Conservation (phyloP, 2,888 invertebrate species). For the Hemistola chrysoprasaria region DNA sequence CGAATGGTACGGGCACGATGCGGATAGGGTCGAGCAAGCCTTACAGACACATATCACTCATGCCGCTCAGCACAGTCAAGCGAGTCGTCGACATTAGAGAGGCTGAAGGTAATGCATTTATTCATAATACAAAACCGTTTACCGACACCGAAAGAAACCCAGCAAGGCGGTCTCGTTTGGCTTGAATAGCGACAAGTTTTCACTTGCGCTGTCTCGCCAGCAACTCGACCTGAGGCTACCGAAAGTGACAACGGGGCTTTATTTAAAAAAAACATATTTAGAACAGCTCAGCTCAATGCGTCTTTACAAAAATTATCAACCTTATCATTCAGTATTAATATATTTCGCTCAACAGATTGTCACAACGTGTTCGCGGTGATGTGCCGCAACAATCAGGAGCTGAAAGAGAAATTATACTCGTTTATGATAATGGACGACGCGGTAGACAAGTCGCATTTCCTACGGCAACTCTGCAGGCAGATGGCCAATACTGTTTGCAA, state of each 20-base stretch:
- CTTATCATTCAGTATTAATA: neutral
- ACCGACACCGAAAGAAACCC: too few relatives aligned
- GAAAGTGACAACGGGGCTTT: too few relatives aligned
- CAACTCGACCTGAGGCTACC: too few relatives aligned
- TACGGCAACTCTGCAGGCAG: conserved; percentile 92
- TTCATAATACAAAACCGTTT: too few relatives aligned
- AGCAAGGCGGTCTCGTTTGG: too few relatives aligned
- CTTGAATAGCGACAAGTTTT: too few relatives aligned
- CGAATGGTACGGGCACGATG: conserved; percentile 82
- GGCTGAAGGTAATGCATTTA: conserved; percentile 84
- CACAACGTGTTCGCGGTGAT: conserved; percentile 95
- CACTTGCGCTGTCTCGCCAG: too few relatives aligned
- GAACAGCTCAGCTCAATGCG: too few relatives aligned
- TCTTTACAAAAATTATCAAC: too few relatives aligned
- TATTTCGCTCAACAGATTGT: conserved; percentile 82
- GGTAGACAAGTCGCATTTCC: conserved; percentile 90
- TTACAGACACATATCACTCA: conserved; percentile 94
- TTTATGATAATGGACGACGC: conserved; percentile 93
- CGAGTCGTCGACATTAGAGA: conserved; percentile 95
- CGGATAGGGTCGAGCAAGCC: conserved; percentile 88
- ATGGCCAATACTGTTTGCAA: conserved; percentile 96
- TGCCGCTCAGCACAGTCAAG: conserved; percentile 94
- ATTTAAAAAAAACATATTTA: too few relatives aligned
- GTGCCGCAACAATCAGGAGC: conserved; percentile 91
- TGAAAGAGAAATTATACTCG: conserved; percentile 93